Evolutionary conservation across 2,113 vertebrate species (phyloP), one percentile per base, ranked within the genome.

Genomic region (Dendropsophus ebraccatus): DNA sequence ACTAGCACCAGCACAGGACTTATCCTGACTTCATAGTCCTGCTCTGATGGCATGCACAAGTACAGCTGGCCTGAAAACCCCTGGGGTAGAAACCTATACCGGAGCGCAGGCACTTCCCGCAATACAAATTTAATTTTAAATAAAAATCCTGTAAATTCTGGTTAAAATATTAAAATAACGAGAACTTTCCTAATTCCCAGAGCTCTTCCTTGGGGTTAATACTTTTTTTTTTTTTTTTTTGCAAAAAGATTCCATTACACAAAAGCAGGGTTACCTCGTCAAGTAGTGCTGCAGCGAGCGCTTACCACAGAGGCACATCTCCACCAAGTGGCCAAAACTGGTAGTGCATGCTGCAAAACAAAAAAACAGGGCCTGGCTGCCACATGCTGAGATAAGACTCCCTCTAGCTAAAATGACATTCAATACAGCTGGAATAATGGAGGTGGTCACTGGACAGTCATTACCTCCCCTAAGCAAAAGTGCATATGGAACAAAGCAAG

Each of bases 161-260:
- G 58, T 14, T 78, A 37, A 49, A 79, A 58, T 49, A 2, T 54
- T n/a, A n/a, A n/a, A n/a, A n/a, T n/a, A 11, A 73, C 23, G 21
- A 45, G 73, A 81, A 81, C 70, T 70, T 77, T 70, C 30, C 37
- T 21, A 72, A 80, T 37, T 67, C 54, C 60, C 62, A 2, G 12
- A 45, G 49, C 30, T 13, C n/a, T n/a, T 30, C 11, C 56, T 8
- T 28, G 60, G 77, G 65, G 76, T 72, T 86, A 86, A 79, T 30
- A 30, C n/a, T 75, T 47, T 67, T 82, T 49, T 65, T 49, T 81
- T 49, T 81, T 45, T 67, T 62, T 58, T 49, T 49, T 49, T 49
- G 47, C 7, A 17, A 5, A 77, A 21, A 77, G 65, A 86, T 86
- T 86, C 84, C 84, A 81, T 45, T 72, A 81, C 84, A 72, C 77